Conservation (phyloP, 23 tunicate species). For the Halocynthia roretzi region DNA sequence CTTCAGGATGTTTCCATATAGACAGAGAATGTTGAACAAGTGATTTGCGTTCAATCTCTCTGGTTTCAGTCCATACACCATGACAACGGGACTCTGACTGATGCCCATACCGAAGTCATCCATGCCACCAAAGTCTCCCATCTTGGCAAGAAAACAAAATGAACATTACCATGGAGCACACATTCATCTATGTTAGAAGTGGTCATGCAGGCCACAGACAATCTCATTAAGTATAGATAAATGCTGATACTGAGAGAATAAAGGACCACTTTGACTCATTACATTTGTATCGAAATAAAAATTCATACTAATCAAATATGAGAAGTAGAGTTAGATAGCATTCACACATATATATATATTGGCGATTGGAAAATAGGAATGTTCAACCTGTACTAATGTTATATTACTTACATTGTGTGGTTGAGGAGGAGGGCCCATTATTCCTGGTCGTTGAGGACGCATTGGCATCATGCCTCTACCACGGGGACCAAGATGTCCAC, state of each 20-base stretch:
- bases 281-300: no score
- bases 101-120: constrained; percentile 32
- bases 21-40: constrained; percentile 80
- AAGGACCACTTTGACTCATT: no score
- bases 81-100: constrained; percentile 66
- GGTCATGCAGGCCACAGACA: not conserved
- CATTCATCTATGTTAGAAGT: not conserved
- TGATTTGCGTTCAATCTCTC: constrained; percentile 83
- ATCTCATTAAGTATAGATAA: not conserved
- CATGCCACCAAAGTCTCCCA: constrained; percentile 7
- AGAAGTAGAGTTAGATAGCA: no score
- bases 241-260: not conserved
- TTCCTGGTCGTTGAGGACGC: constrained; percentile 30
- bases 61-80: constrained; percentile 91
- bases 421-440: constrained; percentile 29
- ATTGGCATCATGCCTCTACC: constrained; percentile 58
- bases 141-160: not conserved
- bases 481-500: constrained; percentile 6
- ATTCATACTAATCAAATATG: no score
- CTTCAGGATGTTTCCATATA: constrained; percentile 94
- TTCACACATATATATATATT: no score
- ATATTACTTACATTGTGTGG: not conserved
- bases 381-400: not conserved
- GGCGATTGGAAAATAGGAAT: not conserved
- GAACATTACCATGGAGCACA: not conserved